Percentiles rank a stretch among this genome's conserved stretches.
Evolutionary conservation across 2,888 invertebrate genomes (phyloP).

Genomic region (Eilema caniola): DNA sequence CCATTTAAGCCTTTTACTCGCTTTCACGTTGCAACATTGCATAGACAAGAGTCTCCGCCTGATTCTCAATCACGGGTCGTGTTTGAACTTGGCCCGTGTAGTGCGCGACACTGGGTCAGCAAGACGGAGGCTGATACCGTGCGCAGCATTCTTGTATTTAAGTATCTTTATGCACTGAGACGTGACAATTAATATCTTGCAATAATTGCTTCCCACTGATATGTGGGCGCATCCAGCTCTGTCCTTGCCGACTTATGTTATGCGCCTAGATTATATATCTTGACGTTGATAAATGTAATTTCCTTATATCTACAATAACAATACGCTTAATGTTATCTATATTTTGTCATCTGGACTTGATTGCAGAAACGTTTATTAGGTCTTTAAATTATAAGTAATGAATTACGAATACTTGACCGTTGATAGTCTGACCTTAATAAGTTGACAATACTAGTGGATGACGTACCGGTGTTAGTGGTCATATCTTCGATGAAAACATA

Average conservation of each 20-base stretch:
- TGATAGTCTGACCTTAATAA: background rate
- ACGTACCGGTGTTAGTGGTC: background rate
- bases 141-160: constrained; percentile 53
- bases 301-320: background rate
- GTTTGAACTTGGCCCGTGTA: constrained; percentile 76
- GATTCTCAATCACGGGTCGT: constrained; percentile 57
- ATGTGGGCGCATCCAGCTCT: constrained; percentile 37
- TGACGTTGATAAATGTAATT: background rate
- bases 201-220: constrained; percentile 45
- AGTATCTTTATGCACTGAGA: constrained; percentile 41
- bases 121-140: constrained; percentile 53
- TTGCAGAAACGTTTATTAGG: background rate
- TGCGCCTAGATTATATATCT: constrained; percentile 38
- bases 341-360: background rate
- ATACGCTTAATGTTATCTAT: background rate
- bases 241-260: constrained; percentile 46
- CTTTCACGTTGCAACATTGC: constrained; percentile 71
- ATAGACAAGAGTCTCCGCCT: constrained; percentile 54
- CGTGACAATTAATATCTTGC: constrained; percentile 65
- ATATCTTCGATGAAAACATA: background rate
- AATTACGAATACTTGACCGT: background rate
- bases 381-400: background rate
- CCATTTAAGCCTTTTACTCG: constrained; percentile 64
- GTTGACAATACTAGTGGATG: background rate
- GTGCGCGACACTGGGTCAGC: constrained; percentile 69